phyloP scores from a whole-genome alignment of 2,888 invertebrate genomes.

The Theretra japonica region DNA sequence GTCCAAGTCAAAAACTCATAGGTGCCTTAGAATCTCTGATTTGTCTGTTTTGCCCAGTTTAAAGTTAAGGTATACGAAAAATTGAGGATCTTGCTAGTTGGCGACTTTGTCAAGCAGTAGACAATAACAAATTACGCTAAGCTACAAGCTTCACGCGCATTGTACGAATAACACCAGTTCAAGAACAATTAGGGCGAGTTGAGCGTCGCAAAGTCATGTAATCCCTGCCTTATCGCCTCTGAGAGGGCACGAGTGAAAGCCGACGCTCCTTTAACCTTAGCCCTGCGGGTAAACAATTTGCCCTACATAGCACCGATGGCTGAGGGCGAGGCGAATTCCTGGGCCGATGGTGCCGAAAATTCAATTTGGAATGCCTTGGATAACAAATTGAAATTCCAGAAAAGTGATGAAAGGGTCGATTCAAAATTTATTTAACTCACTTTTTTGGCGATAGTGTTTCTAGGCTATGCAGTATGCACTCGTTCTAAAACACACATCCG shows the following conservation, averaged over 20 bases:
- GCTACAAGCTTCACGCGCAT: too few relatives aligned
- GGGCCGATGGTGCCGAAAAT: conserved; percentile 4
- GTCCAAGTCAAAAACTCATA: too few relatives aligned
- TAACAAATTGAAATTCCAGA: neutral
- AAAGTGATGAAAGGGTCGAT: neutral
- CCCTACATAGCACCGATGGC: neutral
- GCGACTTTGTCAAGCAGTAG: too few relatives aligned
- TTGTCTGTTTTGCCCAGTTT: too few relatives aligned
- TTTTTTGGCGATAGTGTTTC: too few relatives aligned
- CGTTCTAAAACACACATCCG: too few relatives aligned
- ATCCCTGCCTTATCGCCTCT: neutral
- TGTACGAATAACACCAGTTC: neutral
- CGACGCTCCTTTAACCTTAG: conserved; percentile 15
- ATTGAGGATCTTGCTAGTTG: too few relatives aligned
- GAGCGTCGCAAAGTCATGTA: neutral
- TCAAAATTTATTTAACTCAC: neutral
- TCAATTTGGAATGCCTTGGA: conserved; percentile 5
- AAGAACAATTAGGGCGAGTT: neutral
- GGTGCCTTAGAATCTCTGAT: too few relatives aligned
- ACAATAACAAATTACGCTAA: too few relatives aligned
- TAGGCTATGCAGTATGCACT: too few relatives aligned
- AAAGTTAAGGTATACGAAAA: too few relatives aligned
- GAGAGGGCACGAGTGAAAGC: conserved; percentile 21
- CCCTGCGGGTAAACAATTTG: conserved; percentile 6
- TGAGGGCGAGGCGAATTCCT: neutral